These are phyloP conservation scores for Steatocranus sp. DNA, from an alignment of 2,797 vertebrate genomes.

Conservation along the genomic window DNA sequence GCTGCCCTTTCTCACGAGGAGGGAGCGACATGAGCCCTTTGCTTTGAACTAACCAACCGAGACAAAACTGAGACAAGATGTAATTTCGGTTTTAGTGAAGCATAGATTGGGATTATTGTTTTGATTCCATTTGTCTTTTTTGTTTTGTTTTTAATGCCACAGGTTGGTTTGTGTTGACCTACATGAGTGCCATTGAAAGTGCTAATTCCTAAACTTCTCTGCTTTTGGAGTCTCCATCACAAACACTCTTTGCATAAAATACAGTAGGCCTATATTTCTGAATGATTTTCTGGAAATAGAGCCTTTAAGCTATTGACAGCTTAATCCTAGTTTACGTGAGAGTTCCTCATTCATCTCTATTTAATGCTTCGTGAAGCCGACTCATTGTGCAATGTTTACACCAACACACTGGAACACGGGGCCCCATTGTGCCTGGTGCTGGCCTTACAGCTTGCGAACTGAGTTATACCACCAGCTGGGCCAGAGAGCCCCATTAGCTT, in stretches of 20 bases:
- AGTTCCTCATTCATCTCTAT: conserved; percentile 60
- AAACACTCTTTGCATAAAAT: neutral
- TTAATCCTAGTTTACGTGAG: conserved; percentile 62
- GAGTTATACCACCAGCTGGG: conserved; percentile 66
- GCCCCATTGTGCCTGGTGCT: conserved; percentile 37
- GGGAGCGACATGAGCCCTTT: conserved; percentile 10
- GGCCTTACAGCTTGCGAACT: conserved; percentile 40
- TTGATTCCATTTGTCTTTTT: neutral
- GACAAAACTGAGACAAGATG: neutral
- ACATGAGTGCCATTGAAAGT: neutral
- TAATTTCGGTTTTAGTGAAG: conserved; percentile 2
- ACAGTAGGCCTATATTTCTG: neutral
- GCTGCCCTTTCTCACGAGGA: conserved; percentile 61
- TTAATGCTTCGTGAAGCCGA: conserved; percentile 65
- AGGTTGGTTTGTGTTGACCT: neutral
- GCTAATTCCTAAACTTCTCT: neutral
- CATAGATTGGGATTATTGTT: neutral
- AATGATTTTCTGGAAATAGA: conserved; percentile 1
- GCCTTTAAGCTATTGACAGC: conserved; percentile 46
- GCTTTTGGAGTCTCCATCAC: neutral
- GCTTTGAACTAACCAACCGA: neutral
- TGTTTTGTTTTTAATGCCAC: neutral
- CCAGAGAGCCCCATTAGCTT: conserved; percentile 80
- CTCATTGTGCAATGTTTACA: conserved; percentile 72
- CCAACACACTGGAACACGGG: conserved; percentile 65